Evolutionary conservation across 2,113 vertebrate species (phyloP), one percentile per base, ranked within the genome.

Genomic region (Uropsilus gracilis): DNA sequence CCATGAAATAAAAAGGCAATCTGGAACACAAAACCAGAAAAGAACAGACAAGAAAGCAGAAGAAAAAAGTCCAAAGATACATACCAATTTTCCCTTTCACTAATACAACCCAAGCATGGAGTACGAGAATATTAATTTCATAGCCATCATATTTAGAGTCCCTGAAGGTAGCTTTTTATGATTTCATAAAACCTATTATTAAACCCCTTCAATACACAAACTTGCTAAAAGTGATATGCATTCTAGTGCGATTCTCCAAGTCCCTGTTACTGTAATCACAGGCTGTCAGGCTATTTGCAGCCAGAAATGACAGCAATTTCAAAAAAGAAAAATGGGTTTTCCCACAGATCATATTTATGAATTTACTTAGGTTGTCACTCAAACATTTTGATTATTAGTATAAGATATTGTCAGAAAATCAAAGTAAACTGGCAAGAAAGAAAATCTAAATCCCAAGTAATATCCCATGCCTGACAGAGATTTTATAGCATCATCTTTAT

Each of bases 351-450:
- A 72, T 95, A 97, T 97, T 98, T 98, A 98, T 96, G 96, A 98
- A 98, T 98, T 98, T 98, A 98, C 77, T 97, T 89, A n/a, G 82
- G 93, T 86, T 98, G 98, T 97, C 98, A 98, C 64, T 98, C 98
- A 98, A 97, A 96, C 90, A 96, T 97, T 97, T 88, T 91, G 91
- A 97, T 95, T 95, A 97, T 96, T 96, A 97, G 90, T 77, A 89
- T n/a, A 94, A 77, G 72, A 77, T 85, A 95, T 66, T 95, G 96
- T n/a, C 75, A 97, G 68, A 98, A 97, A 98, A 95, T 61, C 91
- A 76, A 97, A 98, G 96, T 91, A 92, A 95, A 96, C 0, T 55
- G 39, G 97, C 95, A 83, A 71, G 93, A 95, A 96, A 96, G 92
- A 95, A 75, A 75, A 92, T 75, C 55, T 84, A 71, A 72, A 94